Evolutionary conservation across 2,113 vertebrate genomes (phyloP).

Genomic region (Lepus europaeus): DNA sequence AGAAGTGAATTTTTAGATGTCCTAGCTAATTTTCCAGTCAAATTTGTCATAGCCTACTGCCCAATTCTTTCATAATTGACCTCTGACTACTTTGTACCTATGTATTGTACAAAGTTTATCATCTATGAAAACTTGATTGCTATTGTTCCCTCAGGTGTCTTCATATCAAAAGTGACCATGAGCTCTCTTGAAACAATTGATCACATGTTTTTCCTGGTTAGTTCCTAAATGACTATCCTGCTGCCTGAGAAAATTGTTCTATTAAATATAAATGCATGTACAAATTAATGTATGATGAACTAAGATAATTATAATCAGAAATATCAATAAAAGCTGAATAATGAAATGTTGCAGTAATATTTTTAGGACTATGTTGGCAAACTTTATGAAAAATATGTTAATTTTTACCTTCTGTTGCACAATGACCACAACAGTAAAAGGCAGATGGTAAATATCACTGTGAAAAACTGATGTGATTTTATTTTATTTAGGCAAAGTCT

Average conservation of each 20-base stretch:
- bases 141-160: neutral
- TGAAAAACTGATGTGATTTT: neutral
- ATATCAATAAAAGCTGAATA: neutral
- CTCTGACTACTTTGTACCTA: neutral
- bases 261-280: neutral
- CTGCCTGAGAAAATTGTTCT: neutral
- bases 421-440: neutral
- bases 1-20: slow-evolving; percentile 78
- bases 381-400: neutral
- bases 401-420: neutral
- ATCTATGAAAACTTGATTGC: neutral
- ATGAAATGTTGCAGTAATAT: neutral
- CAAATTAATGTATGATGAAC: slow-evolving; percentile 9
- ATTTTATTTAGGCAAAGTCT: neutral
- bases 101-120: neutral
- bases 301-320: neutral
- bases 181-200: neutral
- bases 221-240: neutral
- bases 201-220: neutral
- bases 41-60: slow-evolving; percentile 50
- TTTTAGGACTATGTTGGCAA: neutral
- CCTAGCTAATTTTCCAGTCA: slow-evolving; percentile 75
- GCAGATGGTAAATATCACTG: neutral
- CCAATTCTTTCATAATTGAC: slow-evolving; percentile 27
- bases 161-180: neutral